phyloP scores from a whole-genome alignment of 2,888 invertebrate species.

The Drosophila ustulata region DNA sequence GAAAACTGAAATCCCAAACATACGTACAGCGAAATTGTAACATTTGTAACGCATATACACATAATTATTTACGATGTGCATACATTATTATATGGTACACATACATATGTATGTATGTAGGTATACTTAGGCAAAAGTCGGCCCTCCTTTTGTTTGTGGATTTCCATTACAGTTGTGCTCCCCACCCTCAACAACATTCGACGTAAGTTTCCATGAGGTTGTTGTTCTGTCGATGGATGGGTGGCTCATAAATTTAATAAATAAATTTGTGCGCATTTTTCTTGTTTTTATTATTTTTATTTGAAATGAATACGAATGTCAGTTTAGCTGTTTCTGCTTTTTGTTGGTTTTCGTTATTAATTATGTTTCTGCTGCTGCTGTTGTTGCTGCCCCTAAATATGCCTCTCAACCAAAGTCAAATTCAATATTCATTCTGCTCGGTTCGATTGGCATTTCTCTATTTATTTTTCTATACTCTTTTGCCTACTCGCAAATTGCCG shows the following conservation, averaged over 20 bases:
- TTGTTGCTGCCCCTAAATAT: slow-evolving; percentile 40
- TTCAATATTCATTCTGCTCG: slow-evolving; percentile 44
- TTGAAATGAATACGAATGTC: slow-evolving; percentile 82
- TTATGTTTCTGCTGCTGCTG: slow-evolving; percentile 41
- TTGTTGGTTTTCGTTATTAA: slow-evolving; percentile 53
- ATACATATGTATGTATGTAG: neutral
- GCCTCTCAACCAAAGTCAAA: slow-evolving; percentile 9
- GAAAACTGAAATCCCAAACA: neutral
- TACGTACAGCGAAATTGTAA: neutral
- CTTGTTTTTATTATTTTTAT: slow-evolving; percentile 72
- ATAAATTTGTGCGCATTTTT: slow-evolving; percentile 38
- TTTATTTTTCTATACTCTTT: slow-evolving; percentile 10
- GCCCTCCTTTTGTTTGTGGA: neutral
- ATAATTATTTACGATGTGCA: neutral
- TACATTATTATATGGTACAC: neutral
- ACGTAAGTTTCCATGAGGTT: slow-evolving; percentile 7
- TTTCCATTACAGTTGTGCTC: slow-evolving; percentile 4
- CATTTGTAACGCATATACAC: neutral
- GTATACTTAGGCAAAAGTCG: neutral
- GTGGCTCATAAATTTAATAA: slow-evolving; percentile 23
- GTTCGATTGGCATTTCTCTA: slow-evolving; percentile 10
- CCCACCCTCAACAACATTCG: neutral
- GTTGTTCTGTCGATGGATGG: neutral
- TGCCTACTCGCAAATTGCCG: slow-evolving; percentile 8
- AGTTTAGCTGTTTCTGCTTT: slow-evolving; percentile 66